phyloP scores from a whole-genome alignment of 2,888 invertebrate species.

The Mesoligia furuncula region DNA sequence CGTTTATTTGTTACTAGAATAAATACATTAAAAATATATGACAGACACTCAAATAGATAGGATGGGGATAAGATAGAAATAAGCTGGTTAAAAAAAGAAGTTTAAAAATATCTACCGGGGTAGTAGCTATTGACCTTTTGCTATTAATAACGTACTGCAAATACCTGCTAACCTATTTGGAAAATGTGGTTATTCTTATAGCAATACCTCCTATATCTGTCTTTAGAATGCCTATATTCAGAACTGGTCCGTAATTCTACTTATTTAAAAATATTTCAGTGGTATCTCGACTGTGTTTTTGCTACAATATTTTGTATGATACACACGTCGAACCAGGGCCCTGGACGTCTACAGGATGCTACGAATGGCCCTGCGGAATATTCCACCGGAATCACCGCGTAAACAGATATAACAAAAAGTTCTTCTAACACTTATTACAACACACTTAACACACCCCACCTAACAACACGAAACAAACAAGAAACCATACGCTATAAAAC shows the following conservation, averaged over 20 bases:
- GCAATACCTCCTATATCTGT: too few species aligned
- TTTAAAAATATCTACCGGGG: not conserved
- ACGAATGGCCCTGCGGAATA: not conserved
- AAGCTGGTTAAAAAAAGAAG: not conserved
- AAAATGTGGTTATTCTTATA: not conserved
- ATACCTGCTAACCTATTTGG: not conserved
- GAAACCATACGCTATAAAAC: constrained; percentile 65
- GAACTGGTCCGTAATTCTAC: not conserved
- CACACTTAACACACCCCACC: constrained; percentile 13
- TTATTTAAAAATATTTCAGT: not conserved
- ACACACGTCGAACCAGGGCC: not conserved
- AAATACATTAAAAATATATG: too few species aligned
- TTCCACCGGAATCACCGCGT: not conserved
- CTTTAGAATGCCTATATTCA: not conserved
- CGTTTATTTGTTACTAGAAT: too few species aligned
- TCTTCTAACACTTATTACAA: not conserved
- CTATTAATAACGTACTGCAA: not conserved
- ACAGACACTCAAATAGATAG: too few species aligned
- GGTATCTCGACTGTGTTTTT: not conserved
- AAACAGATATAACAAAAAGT: not conserved
- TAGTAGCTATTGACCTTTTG: not conserved
- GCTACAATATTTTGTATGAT: not conserved
- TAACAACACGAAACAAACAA: constrained; percentile 55
- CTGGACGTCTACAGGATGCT: not conserved
- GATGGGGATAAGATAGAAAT: not conserved